Evolutionary conservation across 1,140 invertebrate species (phyloP), one percentile per base, ranked within the genome.

Genomic region (Hylyphantes graminicola): DNA sequence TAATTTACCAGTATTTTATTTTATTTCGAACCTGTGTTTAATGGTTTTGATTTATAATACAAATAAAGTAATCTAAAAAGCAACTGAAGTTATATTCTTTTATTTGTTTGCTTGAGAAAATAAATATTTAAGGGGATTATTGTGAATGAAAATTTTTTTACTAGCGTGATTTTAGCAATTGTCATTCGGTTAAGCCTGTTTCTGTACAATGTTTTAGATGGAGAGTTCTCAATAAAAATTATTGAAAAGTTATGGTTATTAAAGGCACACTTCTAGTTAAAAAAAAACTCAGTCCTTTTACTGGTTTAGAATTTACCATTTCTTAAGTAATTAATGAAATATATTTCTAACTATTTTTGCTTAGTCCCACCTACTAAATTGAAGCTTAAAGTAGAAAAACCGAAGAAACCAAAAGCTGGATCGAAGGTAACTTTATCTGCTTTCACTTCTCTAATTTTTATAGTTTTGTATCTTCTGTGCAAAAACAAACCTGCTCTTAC

Each of bases 321-420:
- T 59, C 57, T 59, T 59, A n/a, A 59, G 11, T 59, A 6, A 17
- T 17, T 8, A 19, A 64, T 64, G 1, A 15, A 12, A 65, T 7
- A n/a, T 7, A 59, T 59, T 59, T 59, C 35, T 67, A 67, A 93
- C 88, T 68, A 13, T 80, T 61, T 50, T 88, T 54, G 89, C 91
- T 67, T 90, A 98, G 97, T 97, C 91, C 94, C 96, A 48, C 96
- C 97, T 6, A 93, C 94, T 86, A 92, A 93, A 67, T 94, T 98
- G 13, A 94, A 93, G 89, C 96, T 98, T 85, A 93, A 92, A 51
- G 93, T 93, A 68, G 35, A 35, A 35, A 93, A 94, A 85, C 96
- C 96, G 2, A 91, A 92, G 85, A 93, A 94, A 88, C 91, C 96
- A 51, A 93, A 93, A 87, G 94, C 94, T 10, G 96, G 97, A 88